A percentile compares a stretch with the other conserved stretches of the same genome.
Evolutionary conservation across 2,797 vertebrate genomes (phyloP).

Genomic region (Euphonia xanthogaster): DNA sequence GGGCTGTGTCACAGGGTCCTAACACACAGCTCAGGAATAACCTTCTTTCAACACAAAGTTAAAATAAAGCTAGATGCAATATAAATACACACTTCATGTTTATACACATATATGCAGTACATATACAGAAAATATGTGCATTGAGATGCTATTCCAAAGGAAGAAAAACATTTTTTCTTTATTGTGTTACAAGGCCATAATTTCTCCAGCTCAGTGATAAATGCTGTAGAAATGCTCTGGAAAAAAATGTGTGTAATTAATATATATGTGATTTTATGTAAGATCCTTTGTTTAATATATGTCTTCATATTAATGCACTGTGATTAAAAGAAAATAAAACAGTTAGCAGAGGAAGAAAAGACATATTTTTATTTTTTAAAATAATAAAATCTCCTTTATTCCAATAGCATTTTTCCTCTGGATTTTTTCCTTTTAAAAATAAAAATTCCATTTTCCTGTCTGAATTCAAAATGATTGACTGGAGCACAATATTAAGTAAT

Average conservation of each 20-base stretch:
- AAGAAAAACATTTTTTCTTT: neutral
- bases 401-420: slow-evolving; percentile 61
- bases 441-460: slow-evolving; percentile 76
- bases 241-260: slow-evolving; percentile 49
- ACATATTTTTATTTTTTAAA: slow-evolving; percentile 57
- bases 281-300: neutral
- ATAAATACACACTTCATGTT: neutral
- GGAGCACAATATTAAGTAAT: slow-evolving; percentile 79
- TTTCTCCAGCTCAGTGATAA: slow-evolving; percentile 33
- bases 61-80: neutral
- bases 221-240: neutral
- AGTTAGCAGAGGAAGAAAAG: neutral
- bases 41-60: neutral
- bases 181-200: slow-evolving; percentile 40
- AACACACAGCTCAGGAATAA: neutral
- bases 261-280: neutral
- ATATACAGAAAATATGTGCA: neutral
- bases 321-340: slow-evolving; percentile 38
- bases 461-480: slow-evolving; percentile 81
- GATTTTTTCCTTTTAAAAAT: slow-evolving; percentile 69
- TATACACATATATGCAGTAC: neutral
- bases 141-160: neutral
- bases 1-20: neutral
- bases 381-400: slow-evolving; percentile 70
- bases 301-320: slow-evolving; percentile 27